Conservation (phyloP, 1,140 invertebrate genomes). For the Dufourea novaeangliae region DNA sequence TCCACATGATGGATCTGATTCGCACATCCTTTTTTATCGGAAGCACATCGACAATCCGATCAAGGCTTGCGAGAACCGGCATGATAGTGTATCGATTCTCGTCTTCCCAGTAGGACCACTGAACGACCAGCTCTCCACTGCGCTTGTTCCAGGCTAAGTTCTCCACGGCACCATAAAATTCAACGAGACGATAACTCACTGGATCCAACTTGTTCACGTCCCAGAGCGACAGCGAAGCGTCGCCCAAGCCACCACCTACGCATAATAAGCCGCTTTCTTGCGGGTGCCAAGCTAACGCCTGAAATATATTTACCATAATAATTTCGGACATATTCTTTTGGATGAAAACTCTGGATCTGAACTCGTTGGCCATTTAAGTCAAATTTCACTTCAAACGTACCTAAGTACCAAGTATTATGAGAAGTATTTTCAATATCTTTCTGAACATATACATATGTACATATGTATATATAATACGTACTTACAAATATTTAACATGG, state of each 20-base stretch:
- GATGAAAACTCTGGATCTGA: too few species aligned
- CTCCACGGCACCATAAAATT: constrained; percentile 60
- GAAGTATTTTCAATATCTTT: too few species aligned
- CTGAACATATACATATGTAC: too few species aligned
- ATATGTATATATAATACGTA: too few species aligned
- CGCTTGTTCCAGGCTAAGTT: constrained; percentile 71
- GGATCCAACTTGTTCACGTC: constrained; percentile 58
- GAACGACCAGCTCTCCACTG: constrained; percentile 72
- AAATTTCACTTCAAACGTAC: too few species aligned
- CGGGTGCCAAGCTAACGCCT: constrained; percentile 74
- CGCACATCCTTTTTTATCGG: constrained; percentile 32
- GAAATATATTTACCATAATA: constrained; percentile 3
- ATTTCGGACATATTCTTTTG: neutral
- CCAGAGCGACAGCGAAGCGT: constrained; percentile 69
- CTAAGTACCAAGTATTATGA: too few species aligned
- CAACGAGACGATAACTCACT: constrained; percentile 48
- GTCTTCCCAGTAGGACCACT: constrained; percentile 64
- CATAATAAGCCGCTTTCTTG: constrained; percentile 61
- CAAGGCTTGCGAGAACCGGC: constrained; percentile 62
- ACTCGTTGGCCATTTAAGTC: too few species aligned
- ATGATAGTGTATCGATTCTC: constrained; percentile 46
- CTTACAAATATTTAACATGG: too few species aligned
- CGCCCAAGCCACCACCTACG: constrained; percentile 63
- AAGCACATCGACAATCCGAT: constrained; percentile 68
- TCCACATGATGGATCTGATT: constrained; percentile 63